phyloP scores from a whole-genome alignment of 2,113 vertebrate species.

The Salminus brasiliensis region DNA sequence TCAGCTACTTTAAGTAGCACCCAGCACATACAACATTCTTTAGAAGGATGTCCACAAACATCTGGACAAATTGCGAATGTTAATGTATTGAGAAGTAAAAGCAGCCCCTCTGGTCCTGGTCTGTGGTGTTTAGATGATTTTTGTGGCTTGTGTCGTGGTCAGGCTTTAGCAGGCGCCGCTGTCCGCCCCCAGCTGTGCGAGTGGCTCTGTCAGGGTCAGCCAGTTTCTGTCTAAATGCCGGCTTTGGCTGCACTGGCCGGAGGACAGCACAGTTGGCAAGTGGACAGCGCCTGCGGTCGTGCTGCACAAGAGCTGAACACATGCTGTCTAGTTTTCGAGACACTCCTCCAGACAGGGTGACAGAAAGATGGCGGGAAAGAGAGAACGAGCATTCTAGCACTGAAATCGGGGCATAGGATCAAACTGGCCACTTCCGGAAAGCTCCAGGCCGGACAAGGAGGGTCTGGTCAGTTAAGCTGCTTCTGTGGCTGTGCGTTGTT shows the following conservation, averaged over 20 bases:
- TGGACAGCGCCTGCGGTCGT: not conserved
- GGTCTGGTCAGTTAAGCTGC: not conserved
- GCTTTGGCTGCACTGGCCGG: not conserved
- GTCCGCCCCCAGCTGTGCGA: not conserved
- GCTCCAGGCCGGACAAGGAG: not conserved
- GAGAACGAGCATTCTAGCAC: conserved; percentile 11
- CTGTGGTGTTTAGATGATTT: not conserved
- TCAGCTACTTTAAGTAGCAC: too few relatives aligned
- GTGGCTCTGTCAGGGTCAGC: not conserved
- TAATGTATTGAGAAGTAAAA: not conserved
- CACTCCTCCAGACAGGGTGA: conserved; percentile 6
- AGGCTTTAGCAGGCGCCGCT: not conserved
- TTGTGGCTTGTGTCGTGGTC: not conserved
- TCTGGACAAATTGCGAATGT: too few relatives aligned
- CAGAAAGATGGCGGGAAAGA: conserved; percentile 5
- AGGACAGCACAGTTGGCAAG: conserved; percentile 11
- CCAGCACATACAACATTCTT: too few relatives aligned
- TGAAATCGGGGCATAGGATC: conserved; percentile 13
- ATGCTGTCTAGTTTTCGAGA: conserved; percentile 24
- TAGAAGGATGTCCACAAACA: too few relatives aligned
- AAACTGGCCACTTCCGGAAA: not conserved
- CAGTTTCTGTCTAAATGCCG: conserved; percentile 21
- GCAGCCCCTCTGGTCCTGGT: not conserved
- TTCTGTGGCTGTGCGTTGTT: not conserved
- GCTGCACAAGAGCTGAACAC: conserved; percentile 23